A percentile compares a stretch with the other conserved stretches of the same genome.
Conservation (phyloP, 2,888 invertebrate species). For the Kuschelorhynchus macadamiae region DNA sequence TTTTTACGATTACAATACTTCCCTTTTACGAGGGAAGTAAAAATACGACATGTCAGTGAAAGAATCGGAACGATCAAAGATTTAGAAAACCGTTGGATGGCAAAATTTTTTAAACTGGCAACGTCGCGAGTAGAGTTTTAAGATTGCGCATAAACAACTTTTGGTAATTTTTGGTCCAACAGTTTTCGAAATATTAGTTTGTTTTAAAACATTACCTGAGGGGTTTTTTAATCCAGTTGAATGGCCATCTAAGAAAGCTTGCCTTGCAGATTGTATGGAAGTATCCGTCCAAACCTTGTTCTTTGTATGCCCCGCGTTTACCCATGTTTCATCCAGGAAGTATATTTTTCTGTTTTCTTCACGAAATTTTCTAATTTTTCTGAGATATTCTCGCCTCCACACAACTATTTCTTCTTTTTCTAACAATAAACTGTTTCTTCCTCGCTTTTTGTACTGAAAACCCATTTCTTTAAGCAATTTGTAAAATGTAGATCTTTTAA, state of each 20-base stretch:
- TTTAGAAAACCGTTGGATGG: too few species aligned
- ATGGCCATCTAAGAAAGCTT: slow-evolving; percentile 35
- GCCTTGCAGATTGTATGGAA: slow-evolving; percentile 12
- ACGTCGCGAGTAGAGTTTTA: too few species aligned
- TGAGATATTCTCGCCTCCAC: slow-evolving; percentile 46
- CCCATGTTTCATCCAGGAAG: slow-evolving; percentile 52
- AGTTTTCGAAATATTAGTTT: too few species aligned
- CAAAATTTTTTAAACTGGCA: too few species aligned
- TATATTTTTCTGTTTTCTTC: slow-evolving; percentile 18
- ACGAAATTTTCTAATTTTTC: slow-evolving; percentile 37
- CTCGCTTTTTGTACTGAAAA: slow-evolving; percentile 39
- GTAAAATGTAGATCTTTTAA: slow-evolving; percentile 42
- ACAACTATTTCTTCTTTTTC: slow-evolving; percentile 48
- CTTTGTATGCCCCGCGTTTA: slow-evolving; percentile 51
- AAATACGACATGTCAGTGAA: too few species aligned
- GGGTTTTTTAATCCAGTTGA: slow-evolving; percentile 49
- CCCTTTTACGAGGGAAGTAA: too few species aligned
- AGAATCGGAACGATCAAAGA: too few species aligned
- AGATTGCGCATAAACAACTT: too few species aligned
- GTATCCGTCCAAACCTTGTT: slow-evolving; percentile 29
- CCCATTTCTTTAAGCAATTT: slow-evolving; percentile 29
- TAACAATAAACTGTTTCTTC: slow-evolving; percentile 39
- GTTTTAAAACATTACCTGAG: slow-evolving; percentile 42
- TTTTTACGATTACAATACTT: too few species aligned
- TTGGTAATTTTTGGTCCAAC: too few species aligned